Base-by-base conservation (phyloP, 2,888 invertebrate species). In the Aricia artaxerxes region DNA sequence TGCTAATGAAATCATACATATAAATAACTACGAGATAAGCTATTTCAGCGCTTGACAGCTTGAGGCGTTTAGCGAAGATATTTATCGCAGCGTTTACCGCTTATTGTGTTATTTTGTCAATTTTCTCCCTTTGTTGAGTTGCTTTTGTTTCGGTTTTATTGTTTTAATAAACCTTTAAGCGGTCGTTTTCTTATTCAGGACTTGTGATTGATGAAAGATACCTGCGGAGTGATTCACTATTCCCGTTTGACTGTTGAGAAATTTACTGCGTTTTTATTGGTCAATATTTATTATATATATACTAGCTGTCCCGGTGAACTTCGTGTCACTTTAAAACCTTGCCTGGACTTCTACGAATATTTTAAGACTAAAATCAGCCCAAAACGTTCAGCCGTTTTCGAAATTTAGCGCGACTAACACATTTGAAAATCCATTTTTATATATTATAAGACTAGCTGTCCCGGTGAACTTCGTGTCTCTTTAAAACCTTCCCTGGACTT, bases 1-100 rank as follows among this genome's bases (percentile, higher is more conserved):
- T n/a, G 72, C 38, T 60, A 61, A 78, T 78, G 61, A 61, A 78
- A 24, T 24, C 24, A 24, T 16, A 60, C 60, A 73, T 82, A 82
- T 82, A 82, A 82, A 82, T 82, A 82, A 78, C 79, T 73, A 82
- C 82, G 80, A 80, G 78, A 77, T 79, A 79, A 78, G 82, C 81
- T 80, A 81, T 82, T 81, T 82, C 81, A 81, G 80, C 81, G 77
- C 77, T 80, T 80, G 82, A 80, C 81, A 80, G 79, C 81, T 79
- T 73, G 69, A 79, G 72, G 75, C 80, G 79, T 77, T 79, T 80
- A 80, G 78, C 80, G 77, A 80, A 79, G 78, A 78, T 44, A 78
- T 80, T 82, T 82, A 80, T 80, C 79, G 79, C 79, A 81, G 80
- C 79, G 73, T 31, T 73, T 78, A 72, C 16, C 78, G 76, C 79